Base-by-base conservation (phyloP, 2,797 vertebrate species). In the Mus minutoides region DNA sequence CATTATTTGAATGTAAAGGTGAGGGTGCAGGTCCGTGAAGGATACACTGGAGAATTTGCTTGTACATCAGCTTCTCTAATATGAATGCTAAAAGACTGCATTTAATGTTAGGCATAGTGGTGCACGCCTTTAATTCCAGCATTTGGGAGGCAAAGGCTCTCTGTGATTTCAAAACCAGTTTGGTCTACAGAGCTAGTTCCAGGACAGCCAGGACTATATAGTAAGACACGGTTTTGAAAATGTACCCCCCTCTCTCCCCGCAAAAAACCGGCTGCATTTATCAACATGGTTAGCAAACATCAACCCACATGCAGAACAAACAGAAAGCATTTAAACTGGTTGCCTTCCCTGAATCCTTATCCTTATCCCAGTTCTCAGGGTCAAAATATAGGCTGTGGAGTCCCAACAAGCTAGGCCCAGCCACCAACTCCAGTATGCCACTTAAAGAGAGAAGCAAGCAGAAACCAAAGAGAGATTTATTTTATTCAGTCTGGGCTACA, bases 1-100 rank as follows among this genome's bases (percentile, higher is more conserved):
- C 80, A 21, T n/a, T 22, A 67, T 52, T 62, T 78, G 89, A 86
- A 56, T 24, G 29, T 24, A 75, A 89, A 60, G 29, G 14, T 60
- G n/a, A 87, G 78, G 82, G 40, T 78, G 5, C 37, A 76, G 76
- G 12, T 89, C 60, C 37, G 37, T 94, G 60, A 92, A 94, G 71
- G 52, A 94, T 46, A 73, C 62, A 22, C 13, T 21, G 49, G 60
- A 77, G 26, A 91, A 37, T 73, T 49, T 49, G 10, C 85, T 86
- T 77, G 49, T 56, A 79, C 24, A 6, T 79, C 34, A 40, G 9
- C 14, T 86, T 94, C 71, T 88, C 9, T 34, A 80, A 21, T 43
- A n/a, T 73, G 37, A 86, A 22, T 43, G 64, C 86, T 17, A 37
- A 73, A 67, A 71, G 43, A 46, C 29, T 34, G 22, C 54, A 46